Base-by-base conservation (phyloP, 2,113 vertebrate genomes). In the Burhinus oedicnemus region DNA sequence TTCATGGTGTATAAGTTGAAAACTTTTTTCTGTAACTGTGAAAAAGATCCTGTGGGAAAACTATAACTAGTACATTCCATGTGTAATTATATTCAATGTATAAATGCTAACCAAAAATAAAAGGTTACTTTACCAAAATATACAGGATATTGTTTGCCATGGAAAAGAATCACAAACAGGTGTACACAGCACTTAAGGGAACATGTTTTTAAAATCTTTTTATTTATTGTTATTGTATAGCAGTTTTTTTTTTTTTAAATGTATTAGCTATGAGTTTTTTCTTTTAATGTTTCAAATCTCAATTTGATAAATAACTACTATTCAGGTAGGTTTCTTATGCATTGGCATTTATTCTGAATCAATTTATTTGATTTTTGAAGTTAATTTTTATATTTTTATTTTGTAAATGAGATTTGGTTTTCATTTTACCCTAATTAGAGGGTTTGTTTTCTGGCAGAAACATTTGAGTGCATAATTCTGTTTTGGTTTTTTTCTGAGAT, bases 1-100 rank as follows among this genome's bases (percentile, higher is more conserved):
- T 93, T 95, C 75, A 94, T 78, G 58, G 82, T 95, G 94, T 97
- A 65, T 84, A 85, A 97, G 83, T 95, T 87, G 84, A 96, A 96
- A 97, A 97, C 83, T 95, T 94, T 97, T 97, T 96, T 98, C 97
- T 98, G 97, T 98, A 98, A 98, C 97, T 98, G 98, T 98, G 98
- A 97, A 98, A 97, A 89, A 96, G 87, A 98, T 98, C 97, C 97
- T 98, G 97, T 98, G 98, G 97, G 97, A 97, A 81, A 95, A n/a
- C 55, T 91, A 16, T 97, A 97, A 90, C 82, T 97, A 91, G 69
- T 96, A 97, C 98, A 98, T 98, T 97, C 98, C 97, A 94, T 95
- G 89, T 98, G 83, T 98, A 96, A 98, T 98, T 98, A 98, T 98
- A 97, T 96, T 95, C 91, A 90, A 96, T 27, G 66, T 97, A 82